Evolutionary conservation across 2,888 invertebrate genomes (phyloP).

Genomic region (Ernsta delagoae): DNA sequence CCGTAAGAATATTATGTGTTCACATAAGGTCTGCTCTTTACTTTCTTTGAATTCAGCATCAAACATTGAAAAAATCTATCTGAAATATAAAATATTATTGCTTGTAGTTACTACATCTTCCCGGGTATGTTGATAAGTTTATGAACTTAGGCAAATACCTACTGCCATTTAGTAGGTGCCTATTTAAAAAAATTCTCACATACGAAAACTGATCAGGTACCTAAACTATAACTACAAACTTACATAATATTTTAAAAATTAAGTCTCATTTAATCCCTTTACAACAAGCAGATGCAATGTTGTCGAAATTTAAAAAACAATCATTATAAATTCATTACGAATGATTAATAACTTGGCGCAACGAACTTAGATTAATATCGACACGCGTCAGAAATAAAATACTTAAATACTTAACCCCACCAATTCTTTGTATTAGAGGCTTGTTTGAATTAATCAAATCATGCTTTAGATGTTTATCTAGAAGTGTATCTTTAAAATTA

Average conservation of each 20-base stretch:
- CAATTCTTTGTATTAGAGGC: conserved; percentile 69
- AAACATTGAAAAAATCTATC: neutral
- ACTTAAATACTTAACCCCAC: conserved; percentile 75
- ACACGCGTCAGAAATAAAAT: conserved; percentile 81
- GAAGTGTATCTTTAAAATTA: conserved; percentile 78
- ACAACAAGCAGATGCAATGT: conserved; percentile 31
- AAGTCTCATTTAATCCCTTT: neutral
- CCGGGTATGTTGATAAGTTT: too few relatives aligned
- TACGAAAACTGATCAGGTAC: too few relatives aligned
- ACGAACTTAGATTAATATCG: conserved; percentile 74
- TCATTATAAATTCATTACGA: conserved; percentile 74
- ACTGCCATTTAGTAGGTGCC: too few relatives aligned
- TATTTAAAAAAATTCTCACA: too few relatives aligned
- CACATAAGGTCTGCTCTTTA: neutral
- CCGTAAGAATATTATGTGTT: too few relatives aligned
- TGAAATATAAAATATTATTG: neutral
- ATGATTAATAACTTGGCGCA: conserved; percentile 74
- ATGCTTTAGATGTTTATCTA: conserved; percentile 72
- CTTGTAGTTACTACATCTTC: too few relatives aligned
- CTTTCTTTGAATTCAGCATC: neutral
- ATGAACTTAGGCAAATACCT: too few relatives aligned
- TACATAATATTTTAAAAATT: neutral
- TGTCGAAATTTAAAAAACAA: conserved; percentile 43
- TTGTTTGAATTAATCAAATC: conserved; percentile 84
- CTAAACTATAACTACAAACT: too few relatives aligned